Base-by-base conservation (phyloP, 2,113 vertebrate genomes). In the Xyliphius kryptos region DNA sequence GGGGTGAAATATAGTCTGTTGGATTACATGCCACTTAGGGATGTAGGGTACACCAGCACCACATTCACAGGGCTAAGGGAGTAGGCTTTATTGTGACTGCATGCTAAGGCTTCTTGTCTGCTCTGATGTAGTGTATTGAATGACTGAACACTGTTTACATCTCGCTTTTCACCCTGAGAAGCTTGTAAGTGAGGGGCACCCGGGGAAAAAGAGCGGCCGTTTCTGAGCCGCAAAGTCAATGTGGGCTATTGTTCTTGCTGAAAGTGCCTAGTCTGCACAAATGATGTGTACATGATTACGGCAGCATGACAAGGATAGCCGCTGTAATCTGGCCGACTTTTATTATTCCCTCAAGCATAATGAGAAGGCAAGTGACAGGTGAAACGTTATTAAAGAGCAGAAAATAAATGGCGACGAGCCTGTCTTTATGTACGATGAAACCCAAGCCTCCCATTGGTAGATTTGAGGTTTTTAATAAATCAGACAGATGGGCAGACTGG, bases 91-190 rank as follows among this genome's bases (percentile, higher is more conserved):
- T n/a, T n/a, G n/a, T n/a, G n/a, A n/a, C n/a, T n/a, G n/a, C n/a
- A n/a, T n/a, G n/a, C n/a, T n/a, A n/a, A n/a, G n/a, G n/a, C n/a
- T n/a, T n/a, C n/a, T n/a, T n/a, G n/a, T n/a, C n/a, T n/a, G 80
- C 82, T 81, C 76, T 71, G 69, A 77, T 85, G 81, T 83, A 79
- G 74, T 37, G 67, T 53, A 79, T 76, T 83, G 84, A 89, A 85
- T 83, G 83, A 77, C 77, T 73, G 73, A 69, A 83, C 78, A 76
- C 71, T 81, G 80, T 87, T 89, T 86, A 85, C 83, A 80, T 86
- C 80, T 77, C 76, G 76, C 77, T 81, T 63, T 65, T 66, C 66
- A 71, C 73, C 80, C 68, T 38, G 6, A 68, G 69, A 48, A 63
- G 69, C 67, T 69, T 48, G 71, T 75, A 69, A 77, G 81, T 53